Base-by-base conservation (phyloP, 2,888 invertebrate genomes). In the Drosophila anomalata region DNA sequence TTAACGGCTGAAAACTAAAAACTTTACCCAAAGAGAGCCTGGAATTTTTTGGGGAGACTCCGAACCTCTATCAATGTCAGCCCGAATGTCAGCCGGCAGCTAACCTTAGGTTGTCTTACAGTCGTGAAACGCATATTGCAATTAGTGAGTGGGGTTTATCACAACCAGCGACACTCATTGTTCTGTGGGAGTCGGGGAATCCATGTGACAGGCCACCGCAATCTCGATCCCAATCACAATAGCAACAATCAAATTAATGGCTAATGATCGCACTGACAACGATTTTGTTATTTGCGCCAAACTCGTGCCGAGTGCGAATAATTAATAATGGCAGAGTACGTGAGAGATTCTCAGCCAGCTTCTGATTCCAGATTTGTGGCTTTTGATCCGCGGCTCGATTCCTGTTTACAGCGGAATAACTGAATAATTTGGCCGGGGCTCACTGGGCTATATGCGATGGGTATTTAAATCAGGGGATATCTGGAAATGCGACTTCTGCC, bases 381-480 rank as follows among this genome's bases (percentile, higher is more conserved):
- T 51, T 36, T 20, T 11, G 22, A 22, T 36, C 24, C 22, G 33
- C 22, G 42, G 24, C 24, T 50, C 33, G 63, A 65, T 67, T 69
- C 58, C 58, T 56, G 57, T 67, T 67, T 69, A 57, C 70, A 29
- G 58, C 50, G 44, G 58, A 50, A 69, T 67, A 69, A 24, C 70
- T 69, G 70, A 67, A 67, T 65, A 65, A 63, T 63, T 63, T 51
- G 22, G 22, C 22, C 4, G 22, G 22, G 22, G 20, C 20, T 20
- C 42, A 42, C 42, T 56, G 51, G 24, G 33, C 44, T 33, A 47
- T 52, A 41, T 20, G 57, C 36, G 48, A 29, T 29, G 26, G 26
- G 70, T 70, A 61, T 54, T 62, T 61, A 61, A 44, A 44, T 72
- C 17, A 17, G 48, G 65, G 65, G 63, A 72, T 61, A 61, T 70